Percentiles rank a stretch among this genome's conserved stretches.
Evolutionary conservation across 1,140 invertebrate genomes (phyloP).

Genomic region (Helicoverpa armigera): DNA sequence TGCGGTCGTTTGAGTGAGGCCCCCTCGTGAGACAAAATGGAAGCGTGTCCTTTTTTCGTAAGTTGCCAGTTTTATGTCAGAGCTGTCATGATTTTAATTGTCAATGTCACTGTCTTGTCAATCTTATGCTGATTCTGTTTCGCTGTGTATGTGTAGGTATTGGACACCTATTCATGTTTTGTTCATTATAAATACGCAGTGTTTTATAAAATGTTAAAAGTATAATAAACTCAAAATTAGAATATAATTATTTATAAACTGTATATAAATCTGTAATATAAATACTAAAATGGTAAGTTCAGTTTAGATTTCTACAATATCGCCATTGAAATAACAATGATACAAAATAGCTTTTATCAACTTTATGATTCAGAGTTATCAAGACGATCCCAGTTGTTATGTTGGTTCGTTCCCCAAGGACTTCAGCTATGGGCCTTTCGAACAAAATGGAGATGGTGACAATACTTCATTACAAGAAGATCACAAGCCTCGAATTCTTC

Average conservation of each 20-base stretch:
- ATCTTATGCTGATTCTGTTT: not conserved
- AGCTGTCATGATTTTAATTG: not conserved
- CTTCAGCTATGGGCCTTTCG: conserved; percentile 96
- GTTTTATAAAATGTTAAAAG: conserved; percentile 37
- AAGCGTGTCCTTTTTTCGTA: too few species aligned
- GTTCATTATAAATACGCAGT: conserved; percentile 39
- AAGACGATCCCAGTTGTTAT: conserved; percentile 89
- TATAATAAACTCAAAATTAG: not conserved
- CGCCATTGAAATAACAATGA: conserved; percentile 12
- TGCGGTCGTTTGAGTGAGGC: too few species aligned
- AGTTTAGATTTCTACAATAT: not conserved
- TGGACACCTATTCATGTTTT: not conserved
- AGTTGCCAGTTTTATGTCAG: not conserved
- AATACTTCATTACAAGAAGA: conserved; percentile 88
- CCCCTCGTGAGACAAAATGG: too few species aligned
- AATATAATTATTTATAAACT: not conserved
- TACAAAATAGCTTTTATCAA: conserved; percentile 45
- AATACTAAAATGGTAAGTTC: conserved; percentile 28
- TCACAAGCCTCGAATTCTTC: conserved; percentile 96
- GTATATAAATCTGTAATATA: conserved; percentile 13
- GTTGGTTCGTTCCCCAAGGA: conserved; percentile 97
- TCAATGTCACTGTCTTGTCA: not conserved
- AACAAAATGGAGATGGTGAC: conserved; percentile 87
- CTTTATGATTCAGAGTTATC: conserved; percentile 87
- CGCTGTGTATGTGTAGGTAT: not conserved